These are phyloP conservation scores for Craseonycteris thonglongyai DNA, from an alignment of 2,113 vertebrate genomes.

Conservation along the genomic window DNA sequence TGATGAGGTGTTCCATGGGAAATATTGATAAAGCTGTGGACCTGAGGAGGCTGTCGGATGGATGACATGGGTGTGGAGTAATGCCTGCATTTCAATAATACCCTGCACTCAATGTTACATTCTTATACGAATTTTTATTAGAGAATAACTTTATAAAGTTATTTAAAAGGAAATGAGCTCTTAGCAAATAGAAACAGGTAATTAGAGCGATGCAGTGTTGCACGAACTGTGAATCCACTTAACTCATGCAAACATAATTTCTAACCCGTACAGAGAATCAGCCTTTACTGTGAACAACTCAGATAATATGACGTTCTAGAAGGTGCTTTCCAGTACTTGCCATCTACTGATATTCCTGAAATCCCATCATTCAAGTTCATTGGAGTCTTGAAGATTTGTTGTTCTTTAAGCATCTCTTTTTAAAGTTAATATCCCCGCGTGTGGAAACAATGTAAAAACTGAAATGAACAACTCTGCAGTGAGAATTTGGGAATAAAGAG, in stretches of 20 bases:
- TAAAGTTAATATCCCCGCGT: not conserved
- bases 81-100: not conserved
- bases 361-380: not conserved
- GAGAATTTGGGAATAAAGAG: not conserved
- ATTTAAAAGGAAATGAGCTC: not conserved
- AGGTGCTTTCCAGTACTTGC: not conserved
- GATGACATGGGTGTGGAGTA: not conserved
- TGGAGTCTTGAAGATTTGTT: not conserved
- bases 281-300: not conserved
- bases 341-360: not conserved
- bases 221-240: not conserved
- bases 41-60: not conserved
- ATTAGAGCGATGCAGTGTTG: not conserved
- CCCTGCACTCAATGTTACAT: not conserved
- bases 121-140: not conserved
- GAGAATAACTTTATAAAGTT: not conserved
- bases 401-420: not conserved
- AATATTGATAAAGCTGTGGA: not conserved
- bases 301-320: not conserved
- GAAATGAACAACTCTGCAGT: not conserved
- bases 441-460: not conserved
- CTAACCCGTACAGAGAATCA: not conserved
- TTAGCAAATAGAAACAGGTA: not conserved
- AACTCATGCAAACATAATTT: not conserved
- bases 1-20: not conserved